phyloP scores from a whole-genome alignment of 1,140 invertebrate species.

The Apis dorsata region DNA sequence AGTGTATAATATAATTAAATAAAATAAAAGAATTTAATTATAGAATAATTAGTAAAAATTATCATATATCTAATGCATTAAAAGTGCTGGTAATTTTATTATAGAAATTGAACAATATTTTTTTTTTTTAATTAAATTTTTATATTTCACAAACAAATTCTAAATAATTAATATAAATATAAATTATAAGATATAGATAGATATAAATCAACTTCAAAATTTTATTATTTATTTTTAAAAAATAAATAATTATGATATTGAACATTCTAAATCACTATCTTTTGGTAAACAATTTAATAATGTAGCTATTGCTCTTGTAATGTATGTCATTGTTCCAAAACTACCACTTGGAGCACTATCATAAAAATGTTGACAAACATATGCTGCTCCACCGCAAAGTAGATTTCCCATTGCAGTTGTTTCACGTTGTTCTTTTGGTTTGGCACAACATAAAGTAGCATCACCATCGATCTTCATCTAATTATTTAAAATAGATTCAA shows the following conservation, averaged over 20 bases:
- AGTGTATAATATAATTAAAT: conserved; percentile 11
- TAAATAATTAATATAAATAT: not conserved
- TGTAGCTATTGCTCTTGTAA: conserved; percentile 91
- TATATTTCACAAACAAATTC: conserved; percentile 6
- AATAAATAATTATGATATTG: conserved; percentile 79
- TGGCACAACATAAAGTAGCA: conserved; percentile 94
- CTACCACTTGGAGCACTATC: conserved; percentile 98
- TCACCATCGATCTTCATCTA: conserved; percentile 92
- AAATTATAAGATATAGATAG: not conserved
- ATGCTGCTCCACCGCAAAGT: conserved; percentile 94
- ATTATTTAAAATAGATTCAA: not conserved
- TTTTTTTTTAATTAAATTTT: not conserved
- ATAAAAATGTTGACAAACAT: conserved; percentile 98
- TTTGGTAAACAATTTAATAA: conserved; percentile 88
- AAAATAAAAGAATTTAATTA: conserved; percentile 11
- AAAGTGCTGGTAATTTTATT: not conserved
- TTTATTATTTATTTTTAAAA: conserved; percentile 8
- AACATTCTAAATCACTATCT: conserved; percentile 89
- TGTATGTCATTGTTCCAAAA: conserved; percentile 98
- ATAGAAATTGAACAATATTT: not conserved
- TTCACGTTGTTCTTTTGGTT: conserved; percentile 83
- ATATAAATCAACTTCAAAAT: conserved; percentile 27
- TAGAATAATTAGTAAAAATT: not conserved
- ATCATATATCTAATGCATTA: not conserved
- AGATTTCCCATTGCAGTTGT: conserved; percentile 83